Evolutionary conservation across 2,113 vertebrate genomes (phyloP), one percentile per base, ranked within the genome.

Genomic region (Sebastes schlegelii): DNA sequence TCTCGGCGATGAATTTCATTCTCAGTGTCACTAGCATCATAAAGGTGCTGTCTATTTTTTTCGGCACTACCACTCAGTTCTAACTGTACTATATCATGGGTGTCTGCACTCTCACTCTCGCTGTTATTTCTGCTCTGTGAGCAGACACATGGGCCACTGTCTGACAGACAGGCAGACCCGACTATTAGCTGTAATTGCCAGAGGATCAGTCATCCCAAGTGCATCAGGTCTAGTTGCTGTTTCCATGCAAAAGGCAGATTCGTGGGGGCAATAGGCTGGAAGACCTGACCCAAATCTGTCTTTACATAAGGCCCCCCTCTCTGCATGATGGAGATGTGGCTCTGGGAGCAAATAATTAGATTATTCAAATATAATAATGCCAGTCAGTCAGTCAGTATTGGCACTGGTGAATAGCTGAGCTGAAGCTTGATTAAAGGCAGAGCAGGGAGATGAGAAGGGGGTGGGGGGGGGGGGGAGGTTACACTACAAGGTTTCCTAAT

Each of bases 281-380:
- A 86, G 71, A 75, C 85, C 68, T 91, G 92, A 92, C 91, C 91
- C 86, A 92, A 92, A 93, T 93, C 81, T 90, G 82, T 91, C 84
- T 90, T 89, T 92, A 85, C 73, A 86, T 86, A 86, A 89, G 78
- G 80, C 86, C 42, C 58, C 54, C 23, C 6, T 14, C 6, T 14
- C 73, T 68, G 72, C 67, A 80, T 89, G 91, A 90, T 87, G 69
- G 88, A 90, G 80, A 91, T 76, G 69, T 77, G 68, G 79, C 83
- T 87, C 51, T 23, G 72, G 79, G 63, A 88, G 79, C 69, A 82
- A 91, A 86, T 90, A 77, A 91, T 83, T 67, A 77, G 75, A 91
- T 89, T 88, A 92, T 90, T 92, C 54, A 84, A 87, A 91, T 85
- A 90, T 82, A 63, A 89, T 69, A 84, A 87, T 78, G 74, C 86